Evolutionary conservation across 2,888 invertebrate species (phyloP), one percentile per base, ranked within the genome.

Genomic region (Elegia similella): DNA sequence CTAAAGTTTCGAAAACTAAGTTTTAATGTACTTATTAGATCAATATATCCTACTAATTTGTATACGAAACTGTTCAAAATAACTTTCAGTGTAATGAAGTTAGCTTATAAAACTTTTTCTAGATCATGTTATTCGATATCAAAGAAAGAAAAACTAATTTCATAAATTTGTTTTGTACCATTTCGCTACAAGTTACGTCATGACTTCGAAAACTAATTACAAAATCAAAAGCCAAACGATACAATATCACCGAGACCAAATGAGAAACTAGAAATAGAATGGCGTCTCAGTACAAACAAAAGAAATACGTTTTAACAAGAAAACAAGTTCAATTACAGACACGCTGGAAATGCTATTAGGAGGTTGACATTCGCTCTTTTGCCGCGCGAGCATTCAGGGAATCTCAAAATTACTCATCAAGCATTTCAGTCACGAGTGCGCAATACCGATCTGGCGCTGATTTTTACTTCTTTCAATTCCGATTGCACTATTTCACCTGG

Each of bases 401-500:
- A 91, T 89, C 86, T 88, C 77, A 82, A 87, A 88, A 89, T 88
- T 88, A 88, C 89, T 87, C 88, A 87, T 90, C 85, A 73, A 78
- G 81, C 76, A 91, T 89, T 90, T 82, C 79, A 87, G 88, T 86
- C 91, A 89, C 90, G 90, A 72, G 75, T 67, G 74, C 70, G 76
- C 77, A 74, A 74, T 79, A 77, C 75, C 87, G 79, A 81, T 83
- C 74, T 78, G 65, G 73, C 78, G 84, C 84, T 89, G 89, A 90
- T 91, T 91, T 91, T 88, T 90, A 86, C 88, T 88, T 90, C 88
- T 89, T 88, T 88, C 80, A 78, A 86, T 88, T 86, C 86, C 88
- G 70, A 87, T 85, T 86, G 86, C 86, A 82, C 81, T 85, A 86
- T 84, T 87, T 82, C 80, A 82, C 78, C 80, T 74, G 69, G 83